Evolutionary conservation across 2,888 invertebrate species (phyloP).

Genomic region (Callinectes sapidus): DNA sequence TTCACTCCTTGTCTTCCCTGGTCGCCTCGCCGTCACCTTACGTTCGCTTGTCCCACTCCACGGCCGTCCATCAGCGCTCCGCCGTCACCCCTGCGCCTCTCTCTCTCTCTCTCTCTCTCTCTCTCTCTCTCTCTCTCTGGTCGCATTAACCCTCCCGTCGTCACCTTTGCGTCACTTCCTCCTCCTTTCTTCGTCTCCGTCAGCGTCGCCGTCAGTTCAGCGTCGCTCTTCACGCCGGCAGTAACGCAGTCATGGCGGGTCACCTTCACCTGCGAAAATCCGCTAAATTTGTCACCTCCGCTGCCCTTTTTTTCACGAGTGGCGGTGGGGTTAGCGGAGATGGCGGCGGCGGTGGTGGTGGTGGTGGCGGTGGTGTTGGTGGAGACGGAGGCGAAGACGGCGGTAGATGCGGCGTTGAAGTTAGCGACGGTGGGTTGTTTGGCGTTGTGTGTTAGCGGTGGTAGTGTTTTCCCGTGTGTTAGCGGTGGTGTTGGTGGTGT

Average conservation of each 20-base stretch:
- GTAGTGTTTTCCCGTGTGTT: neutral
- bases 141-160: neutral
- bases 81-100: neutral
- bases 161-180: neutral
- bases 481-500: neutral
- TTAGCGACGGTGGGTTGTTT: neutral
- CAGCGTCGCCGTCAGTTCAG: neutral
- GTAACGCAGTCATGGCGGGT: neutral
- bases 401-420: neutral
- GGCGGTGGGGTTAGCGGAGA: neutral
- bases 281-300: slow-evolving; percentile 14
- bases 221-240: neutral
- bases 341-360: neutral
- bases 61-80: neutral
- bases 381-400: neutral
- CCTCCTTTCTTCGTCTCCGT: neutral
- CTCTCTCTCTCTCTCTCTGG: slow-evolving; percentile 9
- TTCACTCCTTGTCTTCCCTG: neutral
- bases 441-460: neutral
- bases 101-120: slow-evolving; percentile 15
- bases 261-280: neutral
- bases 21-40: neutral
- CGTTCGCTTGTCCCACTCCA: neutral
- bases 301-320: neutral
- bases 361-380: neutral